These are phyloP conservation scores for Nixonia krombeini DNA, from an alignment of 1,140 invertebrate genomes.

Conservation along the genomic window DNA sequence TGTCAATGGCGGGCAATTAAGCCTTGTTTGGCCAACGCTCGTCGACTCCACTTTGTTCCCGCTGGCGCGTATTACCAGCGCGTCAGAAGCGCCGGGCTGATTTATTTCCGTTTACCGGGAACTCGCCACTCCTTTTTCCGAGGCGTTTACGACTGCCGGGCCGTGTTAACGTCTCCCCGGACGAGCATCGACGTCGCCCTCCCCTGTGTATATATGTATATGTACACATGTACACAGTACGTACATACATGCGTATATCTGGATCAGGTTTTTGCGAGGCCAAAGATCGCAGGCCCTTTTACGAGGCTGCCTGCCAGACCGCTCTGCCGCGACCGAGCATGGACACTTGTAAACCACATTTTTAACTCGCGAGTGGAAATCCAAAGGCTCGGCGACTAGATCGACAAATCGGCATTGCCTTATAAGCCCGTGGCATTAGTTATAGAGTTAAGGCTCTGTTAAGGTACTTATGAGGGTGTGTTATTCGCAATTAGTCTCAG, in stretches of 20 bases:
- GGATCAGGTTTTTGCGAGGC: constrained; percentile 17
- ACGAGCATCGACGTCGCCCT: constrained; percentile 16
- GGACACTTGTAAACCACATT: background rate
- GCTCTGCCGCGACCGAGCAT: background rate
- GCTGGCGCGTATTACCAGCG: background rate
- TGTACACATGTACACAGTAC: too few species aligned
- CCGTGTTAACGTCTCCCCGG: background rate
- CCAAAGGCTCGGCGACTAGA: too few species aligned
- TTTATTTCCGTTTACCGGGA: constrained; percentile 39
- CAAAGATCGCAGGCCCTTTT: background rate
- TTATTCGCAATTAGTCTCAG: too few species aligned
- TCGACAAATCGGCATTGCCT: too few species aligned
- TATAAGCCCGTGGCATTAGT: too few species aligned
- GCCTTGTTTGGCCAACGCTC: background rate
- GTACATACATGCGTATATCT: constrained; percentile 47
- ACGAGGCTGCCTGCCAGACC: background rate
- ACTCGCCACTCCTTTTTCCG: constrained; percentile 31
- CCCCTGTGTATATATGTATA: too few species aligned
- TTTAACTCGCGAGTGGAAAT: too few species aligned
- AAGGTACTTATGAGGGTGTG: too few species aligned
- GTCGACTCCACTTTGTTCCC: background rate
- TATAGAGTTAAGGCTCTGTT: too few species aligned
- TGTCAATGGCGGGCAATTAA: background rate
- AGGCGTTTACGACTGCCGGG: background rate
- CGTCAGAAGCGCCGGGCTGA: constrained; percentile 16